Evolutionary conservation across 2,797 vertebrate species (phyloP).

Genomic region (Neomorphus geoffroyi): DNA sequence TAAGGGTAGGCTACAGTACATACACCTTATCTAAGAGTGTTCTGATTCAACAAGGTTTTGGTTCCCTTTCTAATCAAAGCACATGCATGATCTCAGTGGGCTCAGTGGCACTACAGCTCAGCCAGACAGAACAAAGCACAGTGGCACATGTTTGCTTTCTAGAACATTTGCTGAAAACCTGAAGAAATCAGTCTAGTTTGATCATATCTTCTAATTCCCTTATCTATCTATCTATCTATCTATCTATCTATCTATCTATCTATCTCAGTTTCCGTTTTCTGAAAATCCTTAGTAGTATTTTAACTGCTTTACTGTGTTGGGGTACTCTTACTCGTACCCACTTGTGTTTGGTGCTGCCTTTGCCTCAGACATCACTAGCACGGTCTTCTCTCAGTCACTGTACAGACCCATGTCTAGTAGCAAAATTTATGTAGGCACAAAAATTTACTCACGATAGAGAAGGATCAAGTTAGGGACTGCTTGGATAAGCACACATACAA

Average conservation of each 20-base stretch:
- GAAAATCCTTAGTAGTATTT: background rate
- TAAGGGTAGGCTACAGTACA: background rate
- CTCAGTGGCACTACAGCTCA: background rate
- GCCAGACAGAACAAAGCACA: background rate
- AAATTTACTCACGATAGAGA: background rate
- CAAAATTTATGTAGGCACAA: background rate
- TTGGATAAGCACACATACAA: background rate
- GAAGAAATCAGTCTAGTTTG: background rate
- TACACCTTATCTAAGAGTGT: background rate
- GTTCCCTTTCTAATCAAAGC: background rate
- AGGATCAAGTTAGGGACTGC: background rate
- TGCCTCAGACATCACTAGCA: background rate
- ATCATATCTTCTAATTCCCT: background rate
- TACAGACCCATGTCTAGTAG: background rate
- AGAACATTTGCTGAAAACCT: background rate
- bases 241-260: background rate
- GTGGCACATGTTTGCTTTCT: background rate
- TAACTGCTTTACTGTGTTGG: background rate
- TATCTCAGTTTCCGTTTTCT: background rate
- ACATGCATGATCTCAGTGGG: background rate
- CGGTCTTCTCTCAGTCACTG: background rate
- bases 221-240: accelerated
- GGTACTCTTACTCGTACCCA: background rate
- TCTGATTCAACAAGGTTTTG: background rate
- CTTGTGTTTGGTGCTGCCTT: background rate